Base-by-base conservation (phyloP, 1,140 invertebrate genomes). In the Neotoxoptera formosana region DNA sequence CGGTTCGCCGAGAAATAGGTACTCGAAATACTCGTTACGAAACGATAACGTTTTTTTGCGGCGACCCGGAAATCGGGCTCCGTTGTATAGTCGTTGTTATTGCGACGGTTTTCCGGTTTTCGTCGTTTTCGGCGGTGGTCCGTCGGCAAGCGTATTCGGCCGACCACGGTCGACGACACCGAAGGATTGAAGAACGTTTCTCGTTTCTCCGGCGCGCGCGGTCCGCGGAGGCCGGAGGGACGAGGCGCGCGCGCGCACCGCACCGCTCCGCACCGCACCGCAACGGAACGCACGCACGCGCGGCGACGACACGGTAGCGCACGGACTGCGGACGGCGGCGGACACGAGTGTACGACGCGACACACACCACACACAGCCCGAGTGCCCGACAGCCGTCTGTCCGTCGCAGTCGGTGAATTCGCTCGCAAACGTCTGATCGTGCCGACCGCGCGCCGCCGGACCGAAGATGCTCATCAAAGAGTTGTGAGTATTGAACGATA, bases 381-480 rank as follows among this genome's bases (percentile, higher is more conserved):
- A 41, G 14, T n/a, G 30, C 47, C n/a, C 14, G 87, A 51, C 87
- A 47, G 20, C 47, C 36, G 83, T 25, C 21, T 25, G n/a, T 51
- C n/a, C n/a, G 47, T 2, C 47, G 45, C 86, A 51, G 47, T 51
- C 87, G 47, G 87, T 56, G 60, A 6, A 76, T 76, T 56, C 21
- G 48, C 20, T 34, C 11, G 47, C 51, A 53, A 76, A 56, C 88
- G n/a, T 56, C 34, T 56, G 48, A 47, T 89, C 30, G n/a, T 51
- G 34, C 87, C 17, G 87, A 51, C n/a, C 87, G 17, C 87, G 17
- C 30, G 48, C 1, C 21, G 34, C 51, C 88, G 8, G 34, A 93
- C 20, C n/a, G 90, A 95, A 93, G 91, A 96, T 96, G 95, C 94
- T 96, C 94, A 95, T 96, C 94, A 96, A 96, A 94, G 95, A 96